These are phyloP conservation scores for Polyploca ridens DNA, from an alignment of 2,888 invertebrate species.

Conservation along the genomic window DNA sequence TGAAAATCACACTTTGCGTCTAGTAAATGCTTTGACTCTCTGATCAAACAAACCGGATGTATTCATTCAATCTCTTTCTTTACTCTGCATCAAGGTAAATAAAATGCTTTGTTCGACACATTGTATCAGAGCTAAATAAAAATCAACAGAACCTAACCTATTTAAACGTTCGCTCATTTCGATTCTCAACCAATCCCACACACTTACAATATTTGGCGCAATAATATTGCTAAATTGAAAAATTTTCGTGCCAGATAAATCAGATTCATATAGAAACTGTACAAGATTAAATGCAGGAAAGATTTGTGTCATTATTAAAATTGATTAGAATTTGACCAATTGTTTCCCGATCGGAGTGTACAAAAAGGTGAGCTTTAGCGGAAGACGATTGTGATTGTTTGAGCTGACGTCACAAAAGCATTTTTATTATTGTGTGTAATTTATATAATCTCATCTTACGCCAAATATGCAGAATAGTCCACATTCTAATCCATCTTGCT, in stretches of 20 bases:
- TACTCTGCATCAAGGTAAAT: not conserved
- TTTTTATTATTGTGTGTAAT: constrained; percentile 20
- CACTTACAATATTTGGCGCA: constrained; percentile 54
- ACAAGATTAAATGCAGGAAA: constrained; percentile 33
- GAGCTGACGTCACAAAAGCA: constrained; percentile 48
- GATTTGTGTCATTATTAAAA: constrained; percentile 17
- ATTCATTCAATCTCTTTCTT: not conserved
- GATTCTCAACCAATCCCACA: constrained; percentile 22
- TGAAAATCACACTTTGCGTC: no score
- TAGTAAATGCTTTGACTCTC: no score
- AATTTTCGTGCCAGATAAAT: constrained; percentile 15
- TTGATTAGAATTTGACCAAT: not conserved
- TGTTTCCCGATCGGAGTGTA: constrained; percentile 30
- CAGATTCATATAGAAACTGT: constrained; percentile 22
- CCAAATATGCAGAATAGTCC: constrained; percentile 34
- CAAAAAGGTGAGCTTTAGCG: constrained; percentile 57
- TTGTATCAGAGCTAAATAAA: constrained; percentile 24
- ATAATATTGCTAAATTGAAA: constrained; percentile 49
- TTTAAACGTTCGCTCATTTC: constrained; percentile 21
- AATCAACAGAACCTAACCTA: constrained; percentile 21
- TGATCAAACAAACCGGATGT: no score
- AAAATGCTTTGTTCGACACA: constrained; percentile 34
- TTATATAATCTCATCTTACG: constrained; percentile 23
- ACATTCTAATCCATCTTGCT: constrained; percentile 28
- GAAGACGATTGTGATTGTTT: constrained; percentile 72